Percentiles rank a stretch among this genome's conserved stretches.
Conservation (phyloP, 2,797 vertebrate genomes). For the Syngnathus rostellatus region DNA sequence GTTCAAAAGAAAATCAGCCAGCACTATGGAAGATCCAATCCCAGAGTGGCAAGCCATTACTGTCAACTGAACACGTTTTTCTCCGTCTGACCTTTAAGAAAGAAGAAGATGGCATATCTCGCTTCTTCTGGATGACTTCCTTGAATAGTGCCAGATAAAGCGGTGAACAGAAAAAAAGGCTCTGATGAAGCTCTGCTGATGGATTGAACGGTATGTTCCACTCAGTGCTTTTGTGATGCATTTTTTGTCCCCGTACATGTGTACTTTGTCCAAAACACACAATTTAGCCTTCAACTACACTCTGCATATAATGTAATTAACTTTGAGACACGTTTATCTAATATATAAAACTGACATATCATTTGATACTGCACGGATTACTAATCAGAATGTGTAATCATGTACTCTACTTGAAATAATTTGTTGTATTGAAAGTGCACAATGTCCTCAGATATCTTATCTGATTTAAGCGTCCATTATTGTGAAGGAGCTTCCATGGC, state of each 20-base stretch:
- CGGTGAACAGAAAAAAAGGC: slow-evolving; percentile 28
- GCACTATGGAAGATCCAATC: slow-evolving; percentile 34
- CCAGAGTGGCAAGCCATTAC: slow-evolving; percentile 38
- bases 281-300: not conserved
- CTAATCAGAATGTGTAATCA: not conserved
- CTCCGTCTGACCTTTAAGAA: slow-evolving; percentile 58
- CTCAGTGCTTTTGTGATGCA: not conserved
- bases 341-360: not conserved
- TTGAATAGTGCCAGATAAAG: slow-evolving; percentile 46
- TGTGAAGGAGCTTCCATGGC: slow-evolving; percentile 22
- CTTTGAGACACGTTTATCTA: not conserved
- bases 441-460: slow-evolving; percentile 1
- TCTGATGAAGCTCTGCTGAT: slow-evolving; percentile 11
- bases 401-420: not conserved
- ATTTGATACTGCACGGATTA: not conserved
- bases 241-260: not conserved
- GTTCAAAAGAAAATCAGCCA: slow-evolving; percentile 52
- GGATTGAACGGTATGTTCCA: slow-evolving; percentile 24
- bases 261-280: too few species aligned
- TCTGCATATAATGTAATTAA: not conserved
- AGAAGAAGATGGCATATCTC: slow-evolving; percentile 57
- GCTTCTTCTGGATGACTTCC: slow-evolving; percentile 29
- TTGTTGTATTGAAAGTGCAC: not conserved
- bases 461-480: slow-evolving; percentile 23
- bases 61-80: slow-evolving; percentile 36